Base-by-base conservation (phyloP, 2,888 invertebrate species). In the Xanthostigma xanthostigma region DNA sequence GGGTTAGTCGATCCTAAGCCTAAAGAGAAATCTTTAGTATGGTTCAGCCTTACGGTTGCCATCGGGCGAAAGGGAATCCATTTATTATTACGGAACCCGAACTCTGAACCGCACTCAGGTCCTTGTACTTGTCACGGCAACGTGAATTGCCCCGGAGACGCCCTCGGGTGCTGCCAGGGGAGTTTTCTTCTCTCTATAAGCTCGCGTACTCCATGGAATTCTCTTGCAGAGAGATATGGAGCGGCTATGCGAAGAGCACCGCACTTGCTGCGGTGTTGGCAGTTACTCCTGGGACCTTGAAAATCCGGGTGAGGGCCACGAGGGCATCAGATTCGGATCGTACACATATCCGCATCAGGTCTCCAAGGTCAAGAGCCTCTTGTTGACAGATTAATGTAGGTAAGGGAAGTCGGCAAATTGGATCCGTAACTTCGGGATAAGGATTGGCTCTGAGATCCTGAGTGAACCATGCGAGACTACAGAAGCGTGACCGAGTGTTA, bases 301-400 rank as follows among this genome's bases (percentile, higher is more conserved):
- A n/a, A n/a, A n/a, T n/a, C n/a, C n/a, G n/a, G n/a, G n/a, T n/a
- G n/a, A n/a, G n/a, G n/a, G 59, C 58, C 57, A 58, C 58, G 59
- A 54, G 56, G 56, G 56, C 56, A 50, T 52, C 53, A 51, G 51
- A 53, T 56, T 55, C 55, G 62, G 70, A 59, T 72, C 76, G 77
- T 79, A 78, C 78, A 76, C 72, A 78, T 76, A 78, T 76, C 78
- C 77, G 78, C 78, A 80, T 74, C 79, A 79, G 80, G 79, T 81
- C 76, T 80, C 78, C 78, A 75, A 79, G 78, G 77, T 77, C 69
- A 54, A 68, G 69, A 76, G 74, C 75, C 76, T 78, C 74, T 76
- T 73, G 76, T 75, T 73, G 71, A 73, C 74, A 71, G 74, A 76
- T 69, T 72, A 77, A 79, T n/a, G n/a, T n/a, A n/a, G n/a, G n/a